These are phyloP conservation scores for Hoplodrina ambigua DNA, from an alignment of 2,888 invertebrate species.

Conservation along the genomic window DNA sequence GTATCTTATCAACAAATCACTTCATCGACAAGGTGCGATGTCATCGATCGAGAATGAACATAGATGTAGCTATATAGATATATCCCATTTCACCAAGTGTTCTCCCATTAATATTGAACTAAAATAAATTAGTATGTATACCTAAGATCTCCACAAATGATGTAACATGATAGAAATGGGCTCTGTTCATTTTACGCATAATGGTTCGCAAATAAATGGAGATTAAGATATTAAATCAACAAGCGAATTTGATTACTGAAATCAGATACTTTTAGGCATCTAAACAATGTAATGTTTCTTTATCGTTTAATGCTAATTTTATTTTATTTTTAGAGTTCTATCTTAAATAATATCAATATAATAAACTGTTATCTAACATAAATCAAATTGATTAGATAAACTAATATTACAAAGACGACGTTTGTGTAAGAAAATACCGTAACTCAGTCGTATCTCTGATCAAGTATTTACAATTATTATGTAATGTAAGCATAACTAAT, in stretches of 20 bases:
- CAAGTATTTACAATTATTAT: not conserved
- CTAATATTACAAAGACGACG: slow-evolving; percentile 19
- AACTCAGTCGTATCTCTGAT: not conserved
- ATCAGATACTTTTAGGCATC: slow-evolving; percentile 25
- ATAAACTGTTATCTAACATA: slow-evolving; percentile 26
- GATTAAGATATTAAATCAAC: slow-evolving; percentile 23
- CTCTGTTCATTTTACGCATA: not conserved
- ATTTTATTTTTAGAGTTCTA: slow-evolving; percentile 15
- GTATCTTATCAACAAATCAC: slow-evolving; percentile 58
- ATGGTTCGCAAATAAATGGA: slow-evolving; percentile 10
- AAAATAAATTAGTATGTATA: slow-evolving; percentile 8
- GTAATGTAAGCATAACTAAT: not conserved
- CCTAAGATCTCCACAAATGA: slow-evolving; percentile 8
- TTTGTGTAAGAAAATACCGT: slow-evolving; percentile 29
- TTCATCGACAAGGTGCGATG: slow-evolving; percentile 40
- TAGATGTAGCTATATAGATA: not conserved
- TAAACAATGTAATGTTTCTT: slow-evolving; percentile 12
- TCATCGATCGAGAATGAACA: slow-evolving; percentile 32
- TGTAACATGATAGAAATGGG: slow-evolving; percentile 18
- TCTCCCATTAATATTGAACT: slow-evolving; percentile 18
- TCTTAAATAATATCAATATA: slow-evolving; percentile 36
- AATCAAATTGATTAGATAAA: slow-evolving; percentile 32
- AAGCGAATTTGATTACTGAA: slow-evolving; percentile 33
- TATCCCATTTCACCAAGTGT: not conserved
- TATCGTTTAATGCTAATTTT: slow-evolving; percentile 25